Conservation (phyloP, 2,797 vertebrate species). For the Diceros bicornis region DNA sequence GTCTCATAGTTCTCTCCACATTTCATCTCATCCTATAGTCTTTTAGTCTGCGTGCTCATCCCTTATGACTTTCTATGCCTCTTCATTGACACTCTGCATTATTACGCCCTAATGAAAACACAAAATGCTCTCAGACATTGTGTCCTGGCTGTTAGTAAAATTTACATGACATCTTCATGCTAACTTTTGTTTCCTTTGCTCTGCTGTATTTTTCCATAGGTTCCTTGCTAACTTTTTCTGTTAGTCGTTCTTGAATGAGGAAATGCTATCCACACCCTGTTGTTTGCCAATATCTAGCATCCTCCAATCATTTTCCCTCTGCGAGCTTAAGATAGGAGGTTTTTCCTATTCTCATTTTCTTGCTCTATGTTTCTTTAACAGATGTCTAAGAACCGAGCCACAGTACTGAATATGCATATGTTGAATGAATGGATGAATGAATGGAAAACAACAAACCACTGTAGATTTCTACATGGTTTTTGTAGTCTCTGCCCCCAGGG, state of each 20-base stretch:
- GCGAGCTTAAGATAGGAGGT: background rate
- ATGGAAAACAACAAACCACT: background rate
- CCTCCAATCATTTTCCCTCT: background rate
- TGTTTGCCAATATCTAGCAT: background rate
- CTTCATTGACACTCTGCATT: background rate
- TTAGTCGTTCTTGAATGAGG: background rate
- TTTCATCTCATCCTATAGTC: background rate
- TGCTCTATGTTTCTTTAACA: background rate
- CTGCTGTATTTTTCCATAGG: background rate
- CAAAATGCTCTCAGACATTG: background rate
- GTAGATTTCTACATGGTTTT: background rate
- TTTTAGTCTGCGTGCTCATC: background rate
- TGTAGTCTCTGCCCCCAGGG: background rate
- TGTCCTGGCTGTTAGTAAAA: background rate
- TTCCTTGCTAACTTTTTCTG: background rate
- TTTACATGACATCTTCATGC: background rate
- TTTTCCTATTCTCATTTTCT: background rate
- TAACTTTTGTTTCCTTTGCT: background rate
- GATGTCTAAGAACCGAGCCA: background rate
- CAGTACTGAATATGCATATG: background rate
- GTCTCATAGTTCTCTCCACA: background rate
- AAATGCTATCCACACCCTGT: background rate
- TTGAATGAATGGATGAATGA: background rate
- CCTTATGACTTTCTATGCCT: background rate
- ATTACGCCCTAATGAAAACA: background rate